These are phyloP conservation scores for Echinometra lucunter DNA, from an alignment of 53 echinoderm and acorn worm genomes.

Conservation along the genomic window DNA sequence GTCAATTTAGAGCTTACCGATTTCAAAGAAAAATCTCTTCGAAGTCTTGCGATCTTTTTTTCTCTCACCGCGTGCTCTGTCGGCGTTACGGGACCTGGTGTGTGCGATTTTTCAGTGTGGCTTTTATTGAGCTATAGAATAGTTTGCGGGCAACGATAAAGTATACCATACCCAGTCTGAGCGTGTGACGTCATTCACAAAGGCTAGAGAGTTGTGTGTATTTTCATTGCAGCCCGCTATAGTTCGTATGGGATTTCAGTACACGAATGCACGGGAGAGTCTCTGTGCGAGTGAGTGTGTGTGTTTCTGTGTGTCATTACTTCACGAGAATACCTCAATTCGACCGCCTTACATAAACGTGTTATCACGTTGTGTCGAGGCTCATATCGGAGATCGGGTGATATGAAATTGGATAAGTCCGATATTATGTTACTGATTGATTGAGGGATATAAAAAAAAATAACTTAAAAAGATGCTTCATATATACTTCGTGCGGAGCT, in stretches of 20 bases:
- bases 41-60: conserved; percentile 60
- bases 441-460: conserved; percentile 17
- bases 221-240: conserved; percentile 20
- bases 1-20: conserved; percentile 50
- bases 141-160: conserved; percentile 39
- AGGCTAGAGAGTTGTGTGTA: conserved; percentile 51
- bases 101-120: conserved; percentile 50
- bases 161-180: conserved; percentile 25
- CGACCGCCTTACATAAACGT: conserved; percentile 62
- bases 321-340: conserved; percentile 57
- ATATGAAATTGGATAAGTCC: conserved; percentile 61
- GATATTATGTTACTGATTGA: conserved; percentile 63
- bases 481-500: conserved; percentile 3
- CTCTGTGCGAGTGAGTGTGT: not conserved
- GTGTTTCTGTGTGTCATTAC: conserved; percentile 61
- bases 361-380: conserved; percentile 28
- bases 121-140: conserved; percentile 56
- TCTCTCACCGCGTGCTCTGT: conserved; percentile 37
- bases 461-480: not conserved
- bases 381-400: conserved; percentile 32
- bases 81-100: conserved; percentile 52
- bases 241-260: not conserved
- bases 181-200: conserved; percentile 60
- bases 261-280: not conserved
- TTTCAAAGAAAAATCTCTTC: conserved; percentile 38